These are phyloP conservation scores for Diabrotica undecimpunctata DNA, from an alignment of 1,140 invertebrate species.

Conservation along the genomic window DNA sequence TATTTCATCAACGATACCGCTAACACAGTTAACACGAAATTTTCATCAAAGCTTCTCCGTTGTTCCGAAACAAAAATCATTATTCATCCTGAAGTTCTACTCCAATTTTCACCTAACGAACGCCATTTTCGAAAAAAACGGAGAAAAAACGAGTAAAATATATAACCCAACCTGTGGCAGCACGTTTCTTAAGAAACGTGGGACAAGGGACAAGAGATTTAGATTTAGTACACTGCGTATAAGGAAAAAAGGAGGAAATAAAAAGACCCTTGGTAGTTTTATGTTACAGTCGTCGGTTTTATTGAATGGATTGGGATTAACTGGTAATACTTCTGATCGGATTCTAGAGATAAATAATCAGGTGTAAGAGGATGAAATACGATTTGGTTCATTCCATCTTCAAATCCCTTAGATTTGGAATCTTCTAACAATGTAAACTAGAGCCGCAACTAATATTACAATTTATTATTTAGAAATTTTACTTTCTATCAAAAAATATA, in stretches of 20 bases:
- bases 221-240: not conserved
- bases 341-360: no score
- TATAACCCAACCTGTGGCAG: not conserved
- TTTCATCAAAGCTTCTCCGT: not conserved
- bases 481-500: no score
- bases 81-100: not conserved
- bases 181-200: not conserved
- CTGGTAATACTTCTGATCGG: no score
- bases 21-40: not conserved
- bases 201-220: slow-evolving; percentile 1
- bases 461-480: no score
- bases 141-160: not conserved
- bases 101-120: not conserved
- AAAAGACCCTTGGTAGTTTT: not conserved
- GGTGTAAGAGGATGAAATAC: no score
- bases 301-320: no score
- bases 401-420: no score
- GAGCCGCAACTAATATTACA: no score
- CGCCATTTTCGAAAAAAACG: not conserved
- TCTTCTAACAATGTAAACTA: no score
- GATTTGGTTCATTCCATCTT: no score
- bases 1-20: not conserved
- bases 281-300: not conserved
- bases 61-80: slow-evolving; percentile 1
- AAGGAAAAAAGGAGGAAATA: not conserved